Conservation (phyloP, 2,888 invertebrate genomes). For the Tillus elongatus region DNA sequence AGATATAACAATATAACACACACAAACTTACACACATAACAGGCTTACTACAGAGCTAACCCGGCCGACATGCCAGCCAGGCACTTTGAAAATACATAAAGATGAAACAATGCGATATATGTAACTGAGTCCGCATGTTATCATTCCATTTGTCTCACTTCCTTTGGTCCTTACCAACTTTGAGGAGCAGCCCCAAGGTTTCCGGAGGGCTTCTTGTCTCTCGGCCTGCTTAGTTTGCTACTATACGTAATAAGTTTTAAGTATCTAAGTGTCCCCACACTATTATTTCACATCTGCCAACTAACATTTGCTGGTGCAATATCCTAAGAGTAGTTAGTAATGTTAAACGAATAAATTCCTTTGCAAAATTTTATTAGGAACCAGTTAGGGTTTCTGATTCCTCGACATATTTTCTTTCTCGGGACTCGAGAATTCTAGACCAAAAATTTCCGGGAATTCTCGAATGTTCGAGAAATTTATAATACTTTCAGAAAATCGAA, state of each 20-base stretch:
- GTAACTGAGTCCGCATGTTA: slow-evolving; percentile 32
- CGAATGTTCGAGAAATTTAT: slow-evolving; percentile 2
- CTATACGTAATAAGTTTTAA: too few species aligned
- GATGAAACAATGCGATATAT: slow-evolving; percentile 39
- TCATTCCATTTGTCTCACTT: slow-evolving; percentile 37
- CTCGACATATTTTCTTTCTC: slow-evolving; percentile 2
- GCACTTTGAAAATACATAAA: slow-evolving; percentile 38
- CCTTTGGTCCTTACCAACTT: slow-evolving; percentile 22
- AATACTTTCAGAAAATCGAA: background rate
- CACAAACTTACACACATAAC: too few species aligned
- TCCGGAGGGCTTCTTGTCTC: slow-evolving; percentile 28
- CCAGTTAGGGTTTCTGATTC: slow-evolving; percentile 3
- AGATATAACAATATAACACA: too few species aligned
- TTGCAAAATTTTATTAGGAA: too few species aligned
- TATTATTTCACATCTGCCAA: too few species aligned
- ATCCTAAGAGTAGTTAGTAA: too few species aligned
- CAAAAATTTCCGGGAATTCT: slow-evolving; percentile 1
- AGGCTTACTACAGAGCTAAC: too few species aligned
- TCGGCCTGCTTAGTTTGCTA: too few species aligned
- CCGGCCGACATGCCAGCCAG: too few species aligned
- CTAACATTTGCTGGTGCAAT: too few species aligned
- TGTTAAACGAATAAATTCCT: too few species aligned
- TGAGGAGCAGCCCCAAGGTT: slow-evolving; percentile 21
- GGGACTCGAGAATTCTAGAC: slow-evolving; percentile 2
- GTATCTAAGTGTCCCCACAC: too few species aligned